Percentiles rank a stretch among this genome's conserved stretches.
These are phyloP conservation scores for Pheosia gnoma DNA, from an alignment of 2,888 invertebrate genomes.

Conservation along the genomic window DNA sequence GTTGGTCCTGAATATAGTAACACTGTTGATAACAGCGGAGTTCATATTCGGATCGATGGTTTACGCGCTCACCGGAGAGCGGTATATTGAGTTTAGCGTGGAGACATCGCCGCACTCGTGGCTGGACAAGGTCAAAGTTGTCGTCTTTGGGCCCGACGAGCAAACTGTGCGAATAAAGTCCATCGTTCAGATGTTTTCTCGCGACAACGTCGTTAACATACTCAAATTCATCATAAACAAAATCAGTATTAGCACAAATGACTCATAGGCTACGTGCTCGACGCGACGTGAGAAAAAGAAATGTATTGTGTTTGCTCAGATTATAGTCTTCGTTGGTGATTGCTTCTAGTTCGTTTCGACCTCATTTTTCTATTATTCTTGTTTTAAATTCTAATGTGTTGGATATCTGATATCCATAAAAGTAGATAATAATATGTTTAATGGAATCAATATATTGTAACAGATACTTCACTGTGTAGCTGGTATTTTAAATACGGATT, in stretches of 20 bases:
- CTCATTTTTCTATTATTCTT: neutral
- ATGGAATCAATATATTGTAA: neutral
- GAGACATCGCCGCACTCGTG: slow-evolving; percentile 48
- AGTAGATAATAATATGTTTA: neutral
- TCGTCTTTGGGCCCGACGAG: slow-evolving; percentile 54
- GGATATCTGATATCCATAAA: neutral
- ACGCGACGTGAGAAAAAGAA: slow-evolving; percentile 12
- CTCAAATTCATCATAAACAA: slow-evolving; percentile 48
- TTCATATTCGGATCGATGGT: slow-evolving; percentile 49
- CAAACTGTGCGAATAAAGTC: slow-evolving; percentile 57
- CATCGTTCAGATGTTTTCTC: slow-evolving; percentile 53
- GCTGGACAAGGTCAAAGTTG: slow-evolving; percentile 50
- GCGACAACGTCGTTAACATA: slow-evolving; percentile 54
- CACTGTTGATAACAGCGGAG: slow-evolving; percentile 48
- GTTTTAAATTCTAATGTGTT: neutral
- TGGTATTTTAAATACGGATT: neutral
- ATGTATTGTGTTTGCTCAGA: slow-evolving; percentile 1
- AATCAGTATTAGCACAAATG: slow-evolving; percentile 21
- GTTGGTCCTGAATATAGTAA: slow-evolving; percentile 51
- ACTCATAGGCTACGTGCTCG: slow-evolving; percentile 9
- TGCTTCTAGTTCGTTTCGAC: neutral
- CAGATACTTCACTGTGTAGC: neutral
- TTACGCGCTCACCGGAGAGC: slow-evolving; percentile 56
- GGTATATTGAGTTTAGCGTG: slow-evolving; percentile 54
- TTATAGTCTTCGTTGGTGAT: neutral